Evolutionary conservation across 2,797 vertebrate genomes (phyloP).

Genomic region (Craterocephalus amniculus): DNA sequence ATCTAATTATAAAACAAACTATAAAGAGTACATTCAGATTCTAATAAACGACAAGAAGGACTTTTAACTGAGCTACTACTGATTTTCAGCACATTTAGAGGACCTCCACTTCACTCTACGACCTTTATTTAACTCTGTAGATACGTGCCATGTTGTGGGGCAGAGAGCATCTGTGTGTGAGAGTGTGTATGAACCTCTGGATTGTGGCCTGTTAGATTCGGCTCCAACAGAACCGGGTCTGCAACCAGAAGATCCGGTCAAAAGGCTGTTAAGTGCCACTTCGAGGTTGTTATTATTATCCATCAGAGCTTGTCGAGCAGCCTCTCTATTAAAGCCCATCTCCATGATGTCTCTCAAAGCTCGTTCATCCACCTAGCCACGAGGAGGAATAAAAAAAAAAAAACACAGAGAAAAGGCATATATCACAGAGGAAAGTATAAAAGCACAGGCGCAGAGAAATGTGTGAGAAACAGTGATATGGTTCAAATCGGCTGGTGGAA

Average conservation of each 20-base stretch:
- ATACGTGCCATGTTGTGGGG: constrained; percentile 13
- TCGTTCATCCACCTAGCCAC: constrained; percentile 93
- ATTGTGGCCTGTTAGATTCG: constrained; percentile 80
- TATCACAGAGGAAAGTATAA: background rate
- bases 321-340: constrained; percentile 98
- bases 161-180: background rate
- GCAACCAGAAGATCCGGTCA: constrained; percentile 86
- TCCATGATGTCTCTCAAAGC: constrained; percentile 96
- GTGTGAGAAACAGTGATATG: background rate
- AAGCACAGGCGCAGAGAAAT: background rate
- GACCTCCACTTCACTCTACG: constrained; percentile 14
- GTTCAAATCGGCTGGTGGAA: background rate
- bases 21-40: constrained; percentile 39
- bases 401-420: background rate
- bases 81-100: background rate
- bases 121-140: constrained; percentile 28
- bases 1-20: constrained; percentile 43
- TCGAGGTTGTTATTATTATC: constrained; percentile 96
- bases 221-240: constrained; percentile 78
- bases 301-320: constrained; percentile 93
- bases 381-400: background rate
- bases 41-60: constrained; percentile 42
- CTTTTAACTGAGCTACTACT: constrained; percentile 36
- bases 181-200: constrained; percentile 85
- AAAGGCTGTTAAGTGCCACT: constrained; percentile 92